Evolutionary conservation across 1,140 invertebrate species (phyloP), one percentile per base, ranked within the genome.

Genomic region (Trachelipus rathkii): DNA sequence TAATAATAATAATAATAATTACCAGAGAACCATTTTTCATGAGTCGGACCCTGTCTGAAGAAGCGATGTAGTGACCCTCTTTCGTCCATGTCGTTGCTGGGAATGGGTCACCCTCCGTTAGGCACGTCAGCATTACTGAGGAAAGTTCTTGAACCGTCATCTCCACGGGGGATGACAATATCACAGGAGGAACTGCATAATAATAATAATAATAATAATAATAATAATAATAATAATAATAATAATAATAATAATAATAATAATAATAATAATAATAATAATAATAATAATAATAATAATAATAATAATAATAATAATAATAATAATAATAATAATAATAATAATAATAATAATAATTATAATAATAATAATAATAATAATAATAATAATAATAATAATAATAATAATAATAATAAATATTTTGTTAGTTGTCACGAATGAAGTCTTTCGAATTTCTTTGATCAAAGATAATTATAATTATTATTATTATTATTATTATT

Each of bases 141-240:
- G 68, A 70, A 2, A 70, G 68, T 33, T 70, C 68, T 21, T 70
- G 68, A 5, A 70, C 68, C 4, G 68, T 70, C 68, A 70, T 70
- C 11, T 70, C 68, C 10, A 11, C 68, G 11, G 68, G 68, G 15
- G 24, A 70, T 1, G 10, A 13, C 10, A 70, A 5, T 11, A 70
- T 70, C 0, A 70, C 24, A 13, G 68, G 68, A 70, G 68, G 68
- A 70, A 70, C 68, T 70, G 68, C 10, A 70, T 15, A n/a, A 4
- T 13, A 60, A 60, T 60, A 19, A 33, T 33, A 33, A 33, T 33
- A 33, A 33, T 33, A 33, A 33, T 33, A 33, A 33, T 33, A 33
- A 33, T 33, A 33, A 33, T 33, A 33, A 33, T 33, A 33, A 33
- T 33, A 33, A 33, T 33, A 33, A 33, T 33, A 33, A 33, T 33